Conservation (phyloP, 2,888 invertebrate species). For the Cantharis lateralis region DNA sequence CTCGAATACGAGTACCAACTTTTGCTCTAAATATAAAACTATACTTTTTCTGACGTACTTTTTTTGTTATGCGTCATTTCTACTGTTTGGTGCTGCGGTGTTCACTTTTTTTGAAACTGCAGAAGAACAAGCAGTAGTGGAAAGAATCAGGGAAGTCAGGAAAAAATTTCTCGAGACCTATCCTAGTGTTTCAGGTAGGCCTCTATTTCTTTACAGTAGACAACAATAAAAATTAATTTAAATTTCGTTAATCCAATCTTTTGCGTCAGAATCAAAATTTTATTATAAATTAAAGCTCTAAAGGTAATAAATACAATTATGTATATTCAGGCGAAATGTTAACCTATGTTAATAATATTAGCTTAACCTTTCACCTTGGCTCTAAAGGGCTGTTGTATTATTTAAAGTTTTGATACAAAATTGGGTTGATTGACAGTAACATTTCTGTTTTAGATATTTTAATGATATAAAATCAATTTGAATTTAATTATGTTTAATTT, state of each 20-base stretch:
- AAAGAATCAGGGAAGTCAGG: conserved; percentile 59
- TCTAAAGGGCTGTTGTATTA: too few relatives aligned
- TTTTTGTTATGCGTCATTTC: conserved; percentile 64
- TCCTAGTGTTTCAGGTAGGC: conserved; percentile 67
- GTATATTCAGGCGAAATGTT: too few relatives aligned
- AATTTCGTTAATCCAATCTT: background rate
- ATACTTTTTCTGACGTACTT: conserved; percentile 61
- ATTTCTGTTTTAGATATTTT: background rate
- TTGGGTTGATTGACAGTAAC: too few relatives aligned
- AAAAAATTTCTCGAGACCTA: conserved; percentile 62
- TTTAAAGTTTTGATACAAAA: too few relatives aligned
- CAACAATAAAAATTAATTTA: too few relatives aligned
- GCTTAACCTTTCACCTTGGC: too few relatives aligned
- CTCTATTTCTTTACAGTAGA: too few relatives aligned
- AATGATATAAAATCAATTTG: background rate
- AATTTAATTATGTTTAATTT: background rate
- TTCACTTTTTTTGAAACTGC: conserved; percentile 72
- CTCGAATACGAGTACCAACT: background rate
- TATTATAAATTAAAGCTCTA: too few relatives aligned
- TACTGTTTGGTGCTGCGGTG: conserved; percentile 68
- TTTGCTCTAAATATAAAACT: conserved; percentile 49
- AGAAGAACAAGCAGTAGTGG: conserved; percentile 61
- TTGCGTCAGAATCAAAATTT: background rate
- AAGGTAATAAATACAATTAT: too few relatives aligned
- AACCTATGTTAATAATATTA: too few relatives aligned